A percentile compares a stretch with the other conserved stretches of the same genome.
These are phyloP conservation scores for Margarornis squamiger DNA, from an alignment of 2,797 vertebrate species.

Conservation along the genomic window DNA sequence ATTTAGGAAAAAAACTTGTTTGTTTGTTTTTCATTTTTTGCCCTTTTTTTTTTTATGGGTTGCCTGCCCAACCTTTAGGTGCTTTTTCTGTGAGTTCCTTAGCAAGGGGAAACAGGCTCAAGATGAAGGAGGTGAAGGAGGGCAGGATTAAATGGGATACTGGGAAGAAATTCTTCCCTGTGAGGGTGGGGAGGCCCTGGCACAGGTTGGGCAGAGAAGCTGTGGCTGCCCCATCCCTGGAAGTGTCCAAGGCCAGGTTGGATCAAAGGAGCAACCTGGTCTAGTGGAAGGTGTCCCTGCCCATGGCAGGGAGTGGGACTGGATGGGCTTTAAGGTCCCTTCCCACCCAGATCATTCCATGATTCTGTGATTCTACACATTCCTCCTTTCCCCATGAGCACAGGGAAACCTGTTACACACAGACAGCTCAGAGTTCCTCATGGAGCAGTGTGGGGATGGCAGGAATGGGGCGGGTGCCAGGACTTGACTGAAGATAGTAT, in stretches of 20 bases:
- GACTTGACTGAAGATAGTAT: neutral
- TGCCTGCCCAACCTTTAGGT: neutral
- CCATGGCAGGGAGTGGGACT: neutral
- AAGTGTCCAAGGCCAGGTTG: neutral
- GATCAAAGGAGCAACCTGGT: neutral
- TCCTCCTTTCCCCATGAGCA: neutral
- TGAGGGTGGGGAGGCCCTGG: neutral
- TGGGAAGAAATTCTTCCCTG: rapidly evolving
- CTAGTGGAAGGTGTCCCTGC: neutral
- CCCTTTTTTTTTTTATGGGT: neutral
- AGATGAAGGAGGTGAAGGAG: neutral
- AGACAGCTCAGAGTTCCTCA: neutral
- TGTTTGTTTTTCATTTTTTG: neutral
- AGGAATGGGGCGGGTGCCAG: neutral
- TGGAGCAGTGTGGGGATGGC: neutral
- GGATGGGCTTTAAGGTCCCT: neutral
- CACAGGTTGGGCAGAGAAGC: neutral
- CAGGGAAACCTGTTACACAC: neutral
- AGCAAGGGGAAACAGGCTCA: neutral
- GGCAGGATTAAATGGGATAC: rapidly evolving
- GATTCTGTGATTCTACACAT: neutral
- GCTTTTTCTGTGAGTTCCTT: neutral
- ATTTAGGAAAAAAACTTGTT: neutral
- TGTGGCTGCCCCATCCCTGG: neutral
- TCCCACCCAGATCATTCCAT: neutral